Percentiles rank a stretch among this genome's conserved stretches.
phyloP scores from a whole-genome alignment of 2,888 invertebrate species.

The Heliconius ismenius region DNA sequence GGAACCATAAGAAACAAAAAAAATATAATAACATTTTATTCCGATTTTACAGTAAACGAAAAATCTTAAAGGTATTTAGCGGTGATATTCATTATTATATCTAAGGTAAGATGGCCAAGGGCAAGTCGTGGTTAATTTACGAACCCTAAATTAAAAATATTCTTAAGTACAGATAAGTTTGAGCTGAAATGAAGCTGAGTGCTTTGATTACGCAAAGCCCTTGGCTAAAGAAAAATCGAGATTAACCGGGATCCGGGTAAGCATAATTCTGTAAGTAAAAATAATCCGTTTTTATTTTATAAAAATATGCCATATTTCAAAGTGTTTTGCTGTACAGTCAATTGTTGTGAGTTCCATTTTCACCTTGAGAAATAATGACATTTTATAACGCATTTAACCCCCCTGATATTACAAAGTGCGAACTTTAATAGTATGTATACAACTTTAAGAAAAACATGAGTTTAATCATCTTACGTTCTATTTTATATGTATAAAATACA shows the following conservation, averaged over 20 bases:
- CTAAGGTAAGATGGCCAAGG: not conserved
- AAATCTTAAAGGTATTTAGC: not conserved
- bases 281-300: slow-evolving; percentile 5
- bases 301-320: no score
- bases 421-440: no score
- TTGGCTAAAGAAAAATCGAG: slow-evolving; percentile 5
- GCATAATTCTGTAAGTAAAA: not conserved
- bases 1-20: not conserved
- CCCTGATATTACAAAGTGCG: no score
- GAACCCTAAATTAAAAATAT: slow-evolving; percentile 6
- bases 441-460: no score
- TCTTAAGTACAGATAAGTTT: slow-evolving; percentile 7
- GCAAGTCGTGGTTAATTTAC: slow-evolving; percentile 1
- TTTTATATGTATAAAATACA: no score
- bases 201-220: slow-evolving; percentile 10
- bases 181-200: not conserved
- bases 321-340: no score
- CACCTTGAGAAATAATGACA: no score
- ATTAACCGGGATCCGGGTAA: slow-evolving; percentile 1
- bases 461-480: no score
- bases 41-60: not conserved
- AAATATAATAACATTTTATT: not conserved
- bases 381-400: no score
- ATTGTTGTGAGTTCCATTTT: no score
- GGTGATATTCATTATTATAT: not conserved